Evolutionary conservation across 1,140 invertebrate genomes (phyloP).

Genomic region (Drosophila guanche): DNA sequence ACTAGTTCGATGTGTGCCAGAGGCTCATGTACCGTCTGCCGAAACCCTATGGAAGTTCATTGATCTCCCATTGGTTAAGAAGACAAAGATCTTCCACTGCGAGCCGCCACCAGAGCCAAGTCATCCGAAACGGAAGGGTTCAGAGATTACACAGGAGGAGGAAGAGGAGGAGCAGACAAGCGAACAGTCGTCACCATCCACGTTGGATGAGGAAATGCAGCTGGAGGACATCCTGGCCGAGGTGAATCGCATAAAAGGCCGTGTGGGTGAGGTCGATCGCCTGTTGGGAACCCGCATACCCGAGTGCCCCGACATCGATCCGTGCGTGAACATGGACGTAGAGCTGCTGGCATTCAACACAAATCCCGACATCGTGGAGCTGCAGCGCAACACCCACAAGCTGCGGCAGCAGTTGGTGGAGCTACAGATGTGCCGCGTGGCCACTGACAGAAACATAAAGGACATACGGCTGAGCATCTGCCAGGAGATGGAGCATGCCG

Average conservation of each 20-base stretch:
- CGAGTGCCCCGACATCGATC: conserved; percentile 24
- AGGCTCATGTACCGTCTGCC: no score
- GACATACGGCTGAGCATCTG: neutral
- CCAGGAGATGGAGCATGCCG: neutral
- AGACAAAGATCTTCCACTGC: neutral
- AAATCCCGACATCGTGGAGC: conserved; percentile 19
- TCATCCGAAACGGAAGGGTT: no score
- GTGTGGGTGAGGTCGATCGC: conserved; percentile 14
- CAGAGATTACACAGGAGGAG: neutral
- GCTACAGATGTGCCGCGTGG: conserved; percentile 13
- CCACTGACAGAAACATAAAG: neutral
- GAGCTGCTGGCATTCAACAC: conserved; percentile 3
- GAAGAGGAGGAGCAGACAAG: conserved; percentile 1
- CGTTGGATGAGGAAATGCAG: neutral
- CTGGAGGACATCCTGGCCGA: conserved; percentile 30
- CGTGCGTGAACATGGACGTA: conserved; percentile 11
- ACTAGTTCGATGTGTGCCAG: neutral
- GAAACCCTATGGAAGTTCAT: neutral
- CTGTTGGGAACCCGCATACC: conserved; percentile 1
- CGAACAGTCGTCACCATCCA: neutral
- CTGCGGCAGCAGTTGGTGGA: conserved; percentile 31
- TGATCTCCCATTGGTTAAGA: no score
- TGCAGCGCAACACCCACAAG: conserved; percentile 27
- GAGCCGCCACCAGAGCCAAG: neutral
- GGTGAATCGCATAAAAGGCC: conserved; percentile 2